Conservation (phyloP, 2,113 vertebrate genomes). For the Synodontis membranacea region DNA sequence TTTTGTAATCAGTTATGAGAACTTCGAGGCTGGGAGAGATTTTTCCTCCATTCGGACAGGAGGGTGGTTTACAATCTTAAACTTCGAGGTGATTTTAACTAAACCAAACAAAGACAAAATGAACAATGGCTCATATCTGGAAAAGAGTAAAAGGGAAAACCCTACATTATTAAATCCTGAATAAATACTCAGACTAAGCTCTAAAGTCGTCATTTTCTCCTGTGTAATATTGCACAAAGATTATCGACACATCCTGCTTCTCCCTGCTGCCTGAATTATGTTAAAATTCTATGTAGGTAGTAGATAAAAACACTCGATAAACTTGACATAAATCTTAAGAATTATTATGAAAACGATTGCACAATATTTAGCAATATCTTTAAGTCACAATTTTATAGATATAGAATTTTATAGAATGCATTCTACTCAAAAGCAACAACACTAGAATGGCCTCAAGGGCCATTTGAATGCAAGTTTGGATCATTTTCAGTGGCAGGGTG, state of each 20-base stretch:
- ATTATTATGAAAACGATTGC: neutral
- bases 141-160: conserved; percentile 27
- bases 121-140: conserved; percentile 46
- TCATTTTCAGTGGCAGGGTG: neutral
- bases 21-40: conserved; percentile 56
- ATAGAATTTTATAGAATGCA: neutral
- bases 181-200: conserved; percentile 15
- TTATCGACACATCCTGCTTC: neutral
- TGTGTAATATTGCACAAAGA: neutral
- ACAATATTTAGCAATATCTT: neutral
- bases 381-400: neutral
- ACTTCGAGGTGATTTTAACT: conserved; percentile 16
- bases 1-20: conserved; percentile 72
- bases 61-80: conserved; percentile 40
- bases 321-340: neutral
- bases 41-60: conserved; percentile 65
- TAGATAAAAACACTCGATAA: neutral
- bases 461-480: neutral
- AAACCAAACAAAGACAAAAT: conserved; percentile 43
- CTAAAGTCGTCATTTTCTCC: conserved; percentile 17
- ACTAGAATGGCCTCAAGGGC: neutral
- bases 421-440: conserved; percentile 5
- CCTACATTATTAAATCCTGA: conserved; percentile 34
- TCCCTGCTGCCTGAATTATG: neutral
- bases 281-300: neutral